Conservation (phyloP, 64 coral and sea anemone species). For the Montipora foliosa region DNA sequence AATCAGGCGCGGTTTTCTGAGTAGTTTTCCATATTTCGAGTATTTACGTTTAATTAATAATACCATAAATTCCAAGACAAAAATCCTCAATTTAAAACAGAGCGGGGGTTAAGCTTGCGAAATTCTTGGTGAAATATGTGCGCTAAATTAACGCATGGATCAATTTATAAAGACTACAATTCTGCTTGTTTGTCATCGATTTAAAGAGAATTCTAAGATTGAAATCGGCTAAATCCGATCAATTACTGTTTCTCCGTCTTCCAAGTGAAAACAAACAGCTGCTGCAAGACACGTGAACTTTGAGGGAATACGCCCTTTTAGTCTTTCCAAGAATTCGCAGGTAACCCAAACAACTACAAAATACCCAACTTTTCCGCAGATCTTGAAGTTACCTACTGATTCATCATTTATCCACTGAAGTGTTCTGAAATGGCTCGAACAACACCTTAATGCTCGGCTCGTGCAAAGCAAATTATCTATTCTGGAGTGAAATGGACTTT, state of each 20-base stretch:
- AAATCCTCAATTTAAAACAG: not conserved
- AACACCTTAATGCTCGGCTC: not conserved
- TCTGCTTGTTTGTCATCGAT: not conserved
- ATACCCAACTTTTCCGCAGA: too few species aligned
- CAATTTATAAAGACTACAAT: not conserved
- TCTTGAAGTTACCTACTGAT: too few species aligned
- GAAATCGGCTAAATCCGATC: not conserved
- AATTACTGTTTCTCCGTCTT: not conserved
- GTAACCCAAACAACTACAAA: too few species aligned
- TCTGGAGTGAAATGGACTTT: not conserved
- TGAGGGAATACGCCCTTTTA: not conserved
- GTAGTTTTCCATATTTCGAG: not conserved
- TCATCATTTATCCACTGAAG: too few species aligned
- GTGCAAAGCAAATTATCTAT: not conserved
- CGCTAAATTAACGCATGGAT: not conserved
- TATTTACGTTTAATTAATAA: not conserved
- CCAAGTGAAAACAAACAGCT: not conserved
- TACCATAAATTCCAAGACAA: conserved; percentile 19
- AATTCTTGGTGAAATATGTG: not conserved
- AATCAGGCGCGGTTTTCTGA: not conserved
- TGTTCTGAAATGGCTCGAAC: too few species aligned
- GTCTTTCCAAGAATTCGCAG: not conserved
- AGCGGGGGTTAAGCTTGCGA: not conserved
- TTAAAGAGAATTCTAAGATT: not conserved
- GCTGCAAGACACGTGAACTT: not conserved